Evolutionary conservation across 2,888 invertebrate genomes (phyloP).

Genomic region (Agrilus cyanescens): DNA sequence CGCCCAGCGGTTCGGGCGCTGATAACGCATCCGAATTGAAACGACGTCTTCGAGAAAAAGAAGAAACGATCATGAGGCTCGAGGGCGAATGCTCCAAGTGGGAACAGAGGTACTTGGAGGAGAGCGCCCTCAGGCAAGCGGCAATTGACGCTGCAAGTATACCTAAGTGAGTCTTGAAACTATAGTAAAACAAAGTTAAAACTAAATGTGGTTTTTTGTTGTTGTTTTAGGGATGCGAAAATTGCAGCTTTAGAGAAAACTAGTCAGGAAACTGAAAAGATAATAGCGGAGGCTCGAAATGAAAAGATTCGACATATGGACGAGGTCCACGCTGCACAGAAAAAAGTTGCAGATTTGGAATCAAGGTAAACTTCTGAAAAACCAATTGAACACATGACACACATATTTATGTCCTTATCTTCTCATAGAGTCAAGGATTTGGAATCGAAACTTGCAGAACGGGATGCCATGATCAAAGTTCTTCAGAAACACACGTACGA

Average conservation of each 20-base stretch:
- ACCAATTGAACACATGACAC: constrained; percentile 3
- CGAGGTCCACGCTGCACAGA: constrained; percentile 74
- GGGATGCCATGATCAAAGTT: constrained; percentile 83
- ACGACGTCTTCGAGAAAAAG: constrained; percentile 52
- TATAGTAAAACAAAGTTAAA: too few relatives aligned
- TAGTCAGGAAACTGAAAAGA: constrained; percentile 70
- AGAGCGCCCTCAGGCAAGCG: constrained; percentile 66
- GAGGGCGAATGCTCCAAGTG: constrained; percentile 75
- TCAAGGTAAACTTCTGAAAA: constrained; percentile 46
- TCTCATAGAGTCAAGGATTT: constrained; percentile 60
- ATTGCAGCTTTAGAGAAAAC: constrained; percentile 75
- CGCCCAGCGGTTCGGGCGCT: constrained; percentile 34
- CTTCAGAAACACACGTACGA: constrained; percentile 70
- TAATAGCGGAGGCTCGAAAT: constrained; percentile 74
- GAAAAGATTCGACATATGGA: constrained; percentile 85
- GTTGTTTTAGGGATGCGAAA: constrained; percentile 59
- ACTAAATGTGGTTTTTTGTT: not conserved
- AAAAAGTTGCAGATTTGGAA: constrained; percentile 75
- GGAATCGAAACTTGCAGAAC: constrained; percentile 78
- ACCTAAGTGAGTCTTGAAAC: constrained; percentile 55
- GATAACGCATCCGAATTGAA: constrained; percentile 51
- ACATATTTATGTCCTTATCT: not conserved
- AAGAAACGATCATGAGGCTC: constrained; percentile 58
- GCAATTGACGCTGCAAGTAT: constrained; percentile 71
- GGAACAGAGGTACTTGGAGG: constrained; percentile 77